Base-by-base conservation (phyloP, 2,797 vertebrate species). In the Pagetopsis macropterus region DNA sequence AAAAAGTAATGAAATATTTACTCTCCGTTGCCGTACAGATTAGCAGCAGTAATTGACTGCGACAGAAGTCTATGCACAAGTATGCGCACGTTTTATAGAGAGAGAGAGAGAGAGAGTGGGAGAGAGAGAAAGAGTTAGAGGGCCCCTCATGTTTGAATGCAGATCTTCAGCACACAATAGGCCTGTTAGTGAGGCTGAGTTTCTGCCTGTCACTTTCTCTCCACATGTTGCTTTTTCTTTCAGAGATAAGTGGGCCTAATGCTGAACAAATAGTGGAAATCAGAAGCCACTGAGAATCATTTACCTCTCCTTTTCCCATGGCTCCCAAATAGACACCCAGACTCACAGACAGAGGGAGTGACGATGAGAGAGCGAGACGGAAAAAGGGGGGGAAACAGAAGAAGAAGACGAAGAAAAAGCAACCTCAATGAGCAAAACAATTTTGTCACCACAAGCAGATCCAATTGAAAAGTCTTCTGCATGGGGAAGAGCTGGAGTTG, bases 1-100 rank as follows among this genome's bases (percentile, higher is more conserved):
- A 97, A 97, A 97, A 98, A 96, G 96, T 97, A 97, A 98, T 98
- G 96, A 98, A 98, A 99, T 99, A 99, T 99, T 99, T 99, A 98
- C 97, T 97, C 97, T 97, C 96, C 96, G 94, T 96, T 96, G 96
- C 96, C 90, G 95, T 94, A 95, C 96, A 97, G 97, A 99, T 99
- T 99, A 99, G 96, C 94, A 92, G 95, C 95, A 94, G 98, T 98
- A 98, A 98, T 99, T 98, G 97, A 98, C 96, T 97, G 97, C 95
- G 94, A 95, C 95, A 95, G 95, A 94, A 92, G 83, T 83, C 88
- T 82, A 63, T 83, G 89, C 84, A 85, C 87, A 88, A 90, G 90
- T 90, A 87, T 84, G 87, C 75, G 88, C 62, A 59, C 75, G 72
- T 84, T 88, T 88, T 86, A 87, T 81, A 75, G 84, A 9, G 65